These are phyloP conservation scores for Candoia aspera DNA, from an alignment of 2,113 vertebrate genomes.

Conservation along the genomic window DNA sequence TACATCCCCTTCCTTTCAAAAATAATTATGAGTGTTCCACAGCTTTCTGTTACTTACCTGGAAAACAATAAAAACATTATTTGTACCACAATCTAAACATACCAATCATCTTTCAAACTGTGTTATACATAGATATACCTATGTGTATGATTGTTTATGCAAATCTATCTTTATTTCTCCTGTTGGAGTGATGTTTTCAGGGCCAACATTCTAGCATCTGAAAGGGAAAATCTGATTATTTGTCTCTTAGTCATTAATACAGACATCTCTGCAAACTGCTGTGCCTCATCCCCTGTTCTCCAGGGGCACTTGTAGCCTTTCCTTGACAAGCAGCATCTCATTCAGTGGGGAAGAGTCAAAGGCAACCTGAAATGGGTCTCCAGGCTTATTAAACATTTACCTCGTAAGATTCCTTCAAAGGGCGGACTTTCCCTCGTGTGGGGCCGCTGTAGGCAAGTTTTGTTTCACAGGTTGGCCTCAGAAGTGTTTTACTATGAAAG, in stretches of 20 bases:
- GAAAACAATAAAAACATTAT: not conserved
- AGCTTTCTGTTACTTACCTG: not conserved
- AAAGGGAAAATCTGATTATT: constrained; percentile 51
- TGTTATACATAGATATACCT: not conserved
- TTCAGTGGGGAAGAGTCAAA: constrained; percentile 64
- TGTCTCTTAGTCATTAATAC: constrained; percentile 60
- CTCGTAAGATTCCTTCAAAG: constrained; percentile 71
- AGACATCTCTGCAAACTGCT: constrained; percentile 67
- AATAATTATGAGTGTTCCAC: not conserved
- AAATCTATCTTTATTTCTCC: constrained; percentile 44
- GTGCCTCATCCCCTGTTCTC: constrained; percentile 38
- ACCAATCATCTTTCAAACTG: not conserved
- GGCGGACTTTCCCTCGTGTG: constrained; percentile 58
- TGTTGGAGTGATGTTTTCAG: constrained; percentile 57
- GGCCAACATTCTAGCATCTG: constrained; percentile 56
- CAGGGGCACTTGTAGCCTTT: constrained; percentile 58
- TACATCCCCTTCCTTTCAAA: not conserved
- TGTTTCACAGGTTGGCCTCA: constrained; percentile 58
- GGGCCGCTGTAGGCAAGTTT: constrained; percentile 62
- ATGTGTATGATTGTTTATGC: not conserved
- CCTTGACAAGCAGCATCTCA: constrained; percentile 64
- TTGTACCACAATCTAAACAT: not conserved
- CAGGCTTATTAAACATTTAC: constrained; percentile 74
- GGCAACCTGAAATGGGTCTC: constrained; percentile 61
- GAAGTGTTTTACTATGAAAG: constrained; percentile 53